Percentiles rank a stretch among this genome's conserved stretches.
phyloP scores from a whole-genome alignment of 2,113 vertebrate genomes.

The Merops nubicus region DNA sequence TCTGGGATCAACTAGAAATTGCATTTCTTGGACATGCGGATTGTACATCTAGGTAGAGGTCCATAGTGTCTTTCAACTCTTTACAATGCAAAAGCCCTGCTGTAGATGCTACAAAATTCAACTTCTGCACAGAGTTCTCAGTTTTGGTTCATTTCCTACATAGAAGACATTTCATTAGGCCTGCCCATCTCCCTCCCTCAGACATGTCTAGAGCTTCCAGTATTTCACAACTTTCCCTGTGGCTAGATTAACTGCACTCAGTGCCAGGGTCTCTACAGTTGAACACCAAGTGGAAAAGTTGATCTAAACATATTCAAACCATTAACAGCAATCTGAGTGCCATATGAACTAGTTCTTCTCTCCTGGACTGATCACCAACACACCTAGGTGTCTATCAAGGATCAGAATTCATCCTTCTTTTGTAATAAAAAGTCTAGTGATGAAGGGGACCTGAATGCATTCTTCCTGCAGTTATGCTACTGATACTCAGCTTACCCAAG shows the following conservation, averaged over 20 bases:
- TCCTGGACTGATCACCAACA: not conserved
- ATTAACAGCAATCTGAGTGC: not conserved
- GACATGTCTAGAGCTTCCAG: not conserved
- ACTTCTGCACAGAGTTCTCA: not conserved
- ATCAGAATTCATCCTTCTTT: not conserved
- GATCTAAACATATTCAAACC: not conserved
- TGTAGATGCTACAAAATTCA: not conserved
- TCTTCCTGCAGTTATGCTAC: not conserved
- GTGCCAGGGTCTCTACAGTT: not conserved
- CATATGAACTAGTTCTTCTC: not conserved
- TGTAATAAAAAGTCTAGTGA: not conserved
- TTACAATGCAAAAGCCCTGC: not conserved
- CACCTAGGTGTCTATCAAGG: not conserved
- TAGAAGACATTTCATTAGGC: not conserved
- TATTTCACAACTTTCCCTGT: not conserved
- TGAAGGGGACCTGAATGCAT: not conserved
- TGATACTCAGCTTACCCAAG: not conserved
- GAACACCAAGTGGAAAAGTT: not conserved
- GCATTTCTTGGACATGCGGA: not conserved
- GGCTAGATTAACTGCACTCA: not conserved
- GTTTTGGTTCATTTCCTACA: not conserved
- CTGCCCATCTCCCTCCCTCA: fast-evolving
- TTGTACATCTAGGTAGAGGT: not conserved
- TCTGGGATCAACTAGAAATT: not conserved
- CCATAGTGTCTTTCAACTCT: not conserved